phyloP scores from a whole-genome alignment of 2,113 vertebrate genomes.

The Burhinus oedicnemus region DNA sequence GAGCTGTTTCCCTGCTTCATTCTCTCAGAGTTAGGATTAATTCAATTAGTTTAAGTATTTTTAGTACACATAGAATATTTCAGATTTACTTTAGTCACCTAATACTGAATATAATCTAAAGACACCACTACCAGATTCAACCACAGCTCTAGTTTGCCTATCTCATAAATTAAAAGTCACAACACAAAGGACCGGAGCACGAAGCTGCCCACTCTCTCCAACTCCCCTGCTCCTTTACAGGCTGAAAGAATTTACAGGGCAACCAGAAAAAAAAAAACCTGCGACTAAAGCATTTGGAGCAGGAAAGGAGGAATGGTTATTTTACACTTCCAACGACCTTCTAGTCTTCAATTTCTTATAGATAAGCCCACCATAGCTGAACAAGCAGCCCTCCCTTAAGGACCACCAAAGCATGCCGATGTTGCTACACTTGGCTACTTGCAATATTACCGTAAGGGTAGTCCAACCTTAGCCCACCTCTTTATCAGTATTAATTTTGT shows the following conservation, averaged over 20 bases:
- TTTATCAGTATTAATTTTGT: neutral
- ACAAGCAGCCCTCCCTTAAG: neutral
- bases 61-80: neutral
- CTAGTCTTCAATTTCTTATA: neutral
- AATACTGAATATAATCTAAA: neutral
- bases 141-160: neutral
- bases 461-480: neutral
- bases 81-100: neutral
- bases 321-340: neutral
- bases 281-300: rapidly evolving
- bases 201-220: neutral
- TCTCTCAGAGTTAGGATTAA: neutral
- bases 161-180: neutral
- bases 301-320: neutral
- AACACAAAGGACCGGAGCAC: neutral
- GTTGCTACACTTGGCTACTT: neutral
- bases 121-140: neutral
- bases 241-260: neutral
- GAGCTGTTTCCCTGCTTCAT: neutral
- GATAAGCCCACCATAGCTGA: neutral
- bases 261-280: neutral
- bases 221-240: neutral
- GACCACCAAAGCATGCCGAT: neutral
- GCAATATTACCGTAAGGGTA: neutral
- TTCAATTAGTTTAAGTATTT: neutral